Base-by-base conservation (phyloP, 1,140 invertebrate species). In the Adelges cooleyi region DNA sequence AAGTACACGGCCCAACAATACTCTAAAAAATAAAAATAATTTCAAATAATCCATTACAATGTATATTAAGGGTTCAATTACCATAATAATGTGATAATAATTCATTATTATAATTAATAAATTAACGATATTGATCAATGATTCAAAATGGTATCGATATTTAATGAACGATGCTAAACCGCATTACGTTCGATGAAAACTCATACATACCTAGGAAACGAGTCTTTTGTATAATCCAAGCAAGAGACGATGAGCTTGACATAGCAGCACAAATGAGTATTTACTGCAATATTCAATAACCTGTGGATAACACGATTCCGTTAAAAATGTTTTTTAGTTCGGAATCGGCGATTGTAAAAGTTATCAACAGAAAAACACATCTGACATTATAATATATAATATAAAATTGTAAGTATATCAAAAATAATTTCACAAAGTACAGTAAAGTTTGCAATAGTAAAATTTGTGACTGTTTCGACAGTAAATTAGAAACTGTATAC, bases 161-260 rank as follows among this genome's bases (percentile, higher is more conserved):
- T n/a, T n/a, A n/a, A n/a, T n/a, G n/a, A n/a, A n/a, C n/a, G n/a
- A n/a, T n/a, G n/a, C n/a, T n/a, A n/a, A n/a, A n/a, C n/a, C n/a
- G n/a, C n/a, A n/a, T n/a, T n/a, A n/a, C n/a, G n/a, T n/a, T n/a
- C n/a, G n/a, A n/a, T n/a, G n/a, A n/a, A n/a, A n/a, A n/a, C n/a
- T n/a, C n/a, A n/a, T n/a, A n/a, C 74, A 66, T 86, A 84, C 66
- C 89, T 80, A 13, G 86, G 81, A 68, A 81, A 79, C 1, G 83
- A 82, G 70, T 88, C 83, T 44, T 81, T 74, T 1, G 82, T 82
- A 71, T 95, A 98, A 75, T 95, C 90, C 56, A 97, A 76, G 69
- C 86, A 87, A 1, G 92, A 93, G 20, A 94, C 81, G 53, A 93
- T 88, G 23, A 98, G 77, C 74, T 96, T 96, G 0, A 94, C 84